phyloP scores from a whole-genome alignment of 2,113 vertebrate species.

The Gallinago undulata region DNA sequence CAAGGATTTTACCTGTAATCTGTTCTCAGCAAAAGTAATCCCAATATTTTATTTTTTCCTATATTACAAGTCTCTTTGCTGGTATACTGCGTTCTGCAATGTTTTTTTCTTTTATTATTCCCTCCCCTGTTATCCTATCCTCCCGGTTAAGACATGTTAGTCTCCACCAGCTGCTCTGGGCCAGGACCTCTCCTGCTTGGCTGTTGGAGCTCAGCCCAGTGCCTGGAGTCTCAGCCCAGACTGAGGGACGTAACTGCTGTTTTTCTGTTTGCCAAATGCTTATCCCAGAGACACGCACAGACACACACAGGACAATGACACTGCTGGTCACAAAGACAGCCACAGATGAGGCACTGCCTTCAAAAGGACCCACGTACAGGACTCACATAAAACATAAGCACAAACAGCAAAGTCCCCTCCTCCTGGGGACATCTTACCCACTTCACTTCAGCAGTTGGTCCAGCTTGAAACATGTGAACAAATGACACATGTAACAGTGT shows the following conservation, averaged over 20 bases:
- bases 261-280: neutral
- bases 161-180: neutral
- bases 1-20: neutral
- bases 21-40: neutral
- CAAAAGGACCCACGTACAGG: neutral
- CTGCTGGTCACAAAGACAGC: neutral
- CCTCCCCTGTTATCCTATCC: neutral
- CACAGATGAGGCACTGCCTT: neutral
- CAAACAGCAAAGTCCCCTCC: accelerated
- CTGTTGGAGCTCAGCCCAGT: neutral
- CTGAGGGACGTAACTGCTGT: neutral
- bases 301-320: neutral
- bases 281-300: neutral
- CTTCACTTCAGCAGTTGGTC: neutral
- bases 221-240: neutral
- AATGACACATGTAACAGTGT: no score
- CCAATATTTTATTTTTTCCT: neutral
- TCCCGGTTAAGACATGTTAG: neutral
- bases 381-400: neutral
- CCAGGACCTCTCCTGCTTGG: neutral
- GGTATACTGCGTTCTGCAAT: neutral
- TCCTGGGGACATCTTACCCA: neutral
- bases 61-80: neutral
- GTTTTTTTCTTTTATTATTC: neutral
- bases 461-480: neutral